Base-by-base conservation (phyloP, 2,888 invertebrate genomes). In the Agrochola macilenta region DNA sequence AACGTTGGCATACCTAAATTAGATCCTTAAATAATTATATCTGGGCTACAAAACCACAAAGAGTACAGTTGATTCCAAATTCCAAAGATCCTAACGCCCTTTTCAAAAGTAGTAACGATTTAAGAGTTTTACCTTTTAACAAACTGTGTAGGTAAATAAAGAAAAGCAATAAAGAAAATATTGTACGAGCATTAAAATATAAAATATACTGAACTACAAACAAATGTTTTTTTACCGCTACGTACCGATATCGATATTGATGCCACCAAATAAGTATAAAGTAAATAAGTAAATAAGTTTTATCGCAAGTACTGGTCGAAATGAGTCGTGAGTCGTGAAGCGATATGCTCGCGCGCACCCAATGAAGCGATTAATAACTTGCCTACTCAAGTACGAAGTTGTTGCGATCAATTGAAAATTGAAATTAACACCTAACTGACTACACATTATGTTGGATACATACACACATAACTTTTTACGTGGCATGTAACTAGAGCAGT, bases 281-380 rank as follows among this genome's bases (percentile, higher is more conserved):
- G n/a, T n/a, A n/a, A n/a, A n/a, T n/a, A n/a, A 74, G 69, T 76
- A 78, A 79, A 86, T 77, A 81, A 71, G 39, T 68, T 74, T 81
- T 82, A 85, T 82, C 73, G 54, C 65, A 79, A 72, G 69, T 61
- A 87, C 65, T 78, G 26, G 64, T 70, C 69, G 49, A 43, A 81
- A 68, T 63, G 57, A 81, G 46, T 64, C 60, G 69, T 74, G 63
- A 79, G 74, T 79, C 23, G 73, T 73, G 60, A 79, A 69, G 60
- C 52, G 73, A 82, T 83, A 88, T 87, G 85, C 82, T 73, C 74
- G 68, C 78, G 83, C 89, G 87, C 84, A 88, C 64, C 69, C 85
- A 89, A 88, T 89, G 84, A 80, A 87, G 86, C 89, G 88, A 80
- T 83, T 89, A 91, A 91, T 87, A 76, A 84, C 84, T 81, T 79